Evolutionary conservation across 2,113 vertebrate species (phyloP), one percentile per base, ranked within the genome.

Genomic region (Australoheros scitulus): DNA sequence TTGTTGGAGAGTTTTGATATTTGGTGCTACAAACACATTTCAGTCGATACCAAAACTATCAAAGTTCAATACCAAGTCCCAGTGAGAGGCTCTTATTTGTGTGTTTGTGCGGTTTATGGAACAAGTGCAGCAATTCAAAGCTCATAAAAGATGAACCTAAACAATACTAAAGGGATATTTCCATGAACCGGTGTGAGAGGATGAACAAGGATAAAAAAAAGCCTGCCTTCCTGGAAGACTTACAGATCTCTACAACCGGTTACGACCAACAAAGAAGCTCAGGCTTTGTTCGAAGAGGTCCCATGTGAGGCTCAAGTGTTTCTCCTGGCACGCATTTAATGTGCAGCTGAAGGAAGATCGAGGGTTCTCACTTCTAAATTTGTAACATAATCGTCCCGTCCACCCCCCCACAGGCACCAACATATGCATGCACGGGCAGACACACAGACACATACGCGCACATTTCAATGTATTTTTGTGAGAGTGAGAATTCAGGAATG

Each of bases 261-360:
- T 70, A 70, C 41, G 17, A 29, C 36, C 29, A n/a, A 29, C 26
- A 36, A 65, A 17, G 18, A 56, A 18, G 41, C 52, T 34, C 2
- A 50, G 61, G 82, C 41, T 82, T 64, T 79, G 52, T 77, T 60
- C 26, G 61, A 79, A 77, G 32, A 65, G 59, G 41, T 70, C 76
- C 76, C 68, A 70, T 26, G 82, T 17, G 70, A 77, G 50, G 64
- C 70, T 79, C 64, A 50, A 70, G 64, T 50, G 57, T 64, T 80
- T 80, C 85, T 61, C 58, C 56, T 77, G 52, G 77, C 68, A 72
- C 63, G 57, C 10, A 34, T 82, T 77, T 76, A 38, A 52, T 58
- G 47, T 18, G 29, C 38, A 72, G 29, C 59, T 76, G 11, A 76
- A 70, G 76, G 50, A 52, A 63, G 65, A 76, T 70, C 60, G 43